Evolutionary conservation across 2,113 vertebrate species (phyloP).

Genomic region (Hemibagrus wyckioides): DNA sequence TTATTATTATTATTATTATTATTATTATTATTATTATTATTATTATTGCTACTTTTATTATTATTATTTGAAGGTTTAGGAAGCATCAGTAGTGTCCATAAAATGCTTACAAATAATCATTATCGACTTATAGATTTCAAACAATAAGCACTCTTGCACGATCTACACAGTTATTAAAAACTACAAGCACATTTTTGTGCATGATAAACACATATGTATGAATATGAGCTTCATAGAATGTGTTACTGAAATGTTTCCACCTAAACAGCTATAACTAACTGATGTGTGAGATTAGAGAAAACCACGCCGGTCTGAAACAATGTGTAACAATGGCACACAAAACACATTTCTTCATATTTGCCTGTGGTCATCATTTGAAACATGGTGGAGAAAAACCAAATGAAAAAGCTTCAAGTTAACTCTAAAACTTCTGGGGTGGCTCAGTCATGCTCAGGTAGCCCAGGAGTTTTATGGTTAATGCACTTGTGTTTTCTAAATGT

Average conservation of each 20-base stretch:
- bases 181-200: neutral
- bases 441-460: constrained; percentile 38
- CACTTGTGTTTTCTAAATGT: constrained; percentile 78
- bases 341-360: neutral
- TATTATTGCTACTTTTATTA: too few species aligned
- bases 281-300: neutral
- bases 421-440: constrained; percentile 68
- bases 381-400: constrained; percentile 75
- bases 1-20: too few species aligned
- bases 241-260: neutral
- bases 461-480: constrained; percentile 74
- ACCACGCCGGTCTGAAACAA: neutral
- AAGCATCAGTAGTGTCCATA: neutral
- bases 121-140: neutral
- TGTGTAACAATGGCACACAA: neutral
- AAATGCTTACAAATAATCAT: neutral
- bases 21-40: too few species aligned
- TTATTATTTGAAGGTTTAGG: neutral
- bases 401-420: constrained; percentile 66
- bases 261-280: neutral
- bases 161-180: neutral
- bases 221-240: neutral
- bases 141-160: neutral
- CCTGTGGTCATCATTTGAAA: constrained; percentile 77
- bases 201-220: neutral